phyloP scores from a whole-genome alignment of 2,888 invertebrate species.

The Drosophila lacicola region DNA sequence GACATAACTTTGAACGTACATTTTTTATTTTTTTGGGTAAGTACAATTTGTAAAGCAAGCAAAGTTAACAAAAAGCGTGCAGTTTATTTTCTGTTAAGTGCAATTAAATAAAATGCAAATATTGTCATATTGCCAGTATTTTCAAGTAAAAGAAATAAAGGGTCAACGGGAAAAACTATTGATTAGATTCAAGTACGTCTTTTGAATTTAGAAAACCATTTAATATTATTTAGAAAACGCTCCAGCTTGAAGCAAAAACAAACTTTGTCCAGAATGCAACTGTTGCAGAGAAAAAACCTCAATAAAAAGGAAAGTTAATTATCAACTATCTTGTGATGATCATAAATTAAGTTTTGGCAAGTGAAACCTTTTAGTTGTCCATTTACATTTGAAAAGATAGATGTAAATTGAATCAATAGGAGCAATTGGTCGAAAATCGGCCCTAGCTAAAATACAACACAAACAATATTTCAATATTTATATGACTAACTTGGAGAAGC shows the following conservation, averaged over 20 bases:
- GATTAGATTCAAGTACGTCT: no score
- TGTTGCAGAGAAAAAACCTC: no score
- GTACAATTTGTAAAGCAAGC: constrained; percentile 15
- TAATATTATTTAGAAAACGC: no score
- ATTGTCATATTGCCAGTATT: background rate
- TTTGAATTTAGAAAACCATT: no score
- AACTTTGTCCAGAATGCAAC: no score
- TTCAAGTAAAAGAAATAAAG: background rate
- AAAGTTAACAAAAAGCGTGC: constrained; percentile 45
- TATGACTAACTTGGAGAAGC: no score
- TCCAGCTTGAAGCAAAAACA: no score
- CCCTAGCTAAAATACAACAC: no score
- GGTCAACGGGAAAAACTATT: background rate
- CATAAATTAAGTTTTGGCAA: background rate
- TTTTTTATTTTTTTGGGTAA: constrained; percentile 10
- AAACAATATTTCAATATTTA: no score
- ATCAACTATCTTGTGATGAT: no score
- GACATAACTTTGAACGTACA: background rate
- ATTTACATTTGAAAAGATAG: background rate
- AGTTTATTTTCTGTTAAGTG: constrained; percentile 10
- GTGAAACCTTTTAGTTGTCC: background rate
- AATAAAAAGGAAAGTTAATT: background rate
- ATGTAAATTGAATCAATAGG: background rate
- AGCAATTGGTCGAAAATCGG: background rate
- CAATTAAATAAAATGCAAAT: background rate